phyloP scores from a whole-genome alignment of 1,140 invertebrate species.

The Mactra quadrangularis region DNA sequence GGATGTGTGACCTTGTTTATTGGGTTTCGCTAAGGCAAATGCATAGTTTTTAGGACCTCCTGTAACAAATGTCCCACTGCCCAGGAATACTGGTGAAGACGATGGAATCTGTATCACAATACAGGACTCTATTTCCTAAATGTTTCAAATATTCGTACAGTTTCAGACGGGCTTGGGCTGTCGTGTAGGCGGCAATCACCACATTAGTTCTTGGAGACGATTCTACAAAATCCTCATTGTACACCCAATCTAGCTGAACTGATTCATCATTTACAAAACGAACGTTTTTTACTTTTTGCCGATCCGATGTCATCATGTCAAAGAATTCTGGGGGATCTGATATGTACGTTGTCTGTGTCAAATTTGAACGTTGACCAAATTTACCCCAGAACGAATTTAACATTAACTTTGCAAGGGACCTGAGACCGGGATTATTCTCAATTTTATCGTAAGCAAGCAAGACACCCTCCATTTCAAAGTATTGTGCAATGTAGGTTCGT shows the following conservation, averaged over 20 bases:
- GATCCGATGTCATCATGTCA: conserved; percentile 66
- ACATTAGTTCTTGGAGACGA: conserved; percentile 71
- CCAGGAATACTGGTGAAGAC: conserved; percentile 71
- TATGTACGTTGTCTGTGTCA: background rate
- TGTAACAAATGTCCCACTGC: too few relatives aligned
- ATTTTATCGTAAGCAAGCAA: conserved; percentile 78
- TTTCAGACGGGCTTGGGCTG: conserved; percentile 80
- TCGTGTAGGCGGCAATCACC: conserved; percentile 79
- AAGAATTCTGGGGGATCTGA: conserved; percentile 56
- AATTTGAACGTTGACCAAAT: conserved; percentile 56
- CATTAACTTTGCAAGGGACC: too few relatives aligned
- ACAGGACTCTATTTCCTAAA: conserved; percentile 75
- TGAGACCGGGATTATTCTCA: conserved; percentile 79
- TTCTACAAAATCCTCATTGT: background rate
- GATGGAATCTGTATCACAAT: conserved; percentile 82
- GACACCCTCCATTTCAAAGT: conserved; percentile 76
- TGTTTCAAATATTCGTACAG: conserved; percentile 80
- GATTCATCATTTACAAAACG: too few relatives aligned
- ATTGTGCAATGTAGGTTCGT: conserved; percentile 71
- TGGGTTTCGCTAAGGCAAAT: background rate
- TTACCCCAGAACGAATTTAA: conserved; percentile 55
- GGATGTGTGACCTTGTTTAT: background rate
- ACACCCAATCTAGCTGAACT: conserved; percentile 24
- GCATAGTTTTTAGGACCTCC: conserved; percentile 11
- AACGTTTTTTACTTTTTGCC: conserved; percentile 21